phyloP scores from a whole-genome alignment of 2,113 vertebrate species.

The Oenanthe oenanthe region DNA sequence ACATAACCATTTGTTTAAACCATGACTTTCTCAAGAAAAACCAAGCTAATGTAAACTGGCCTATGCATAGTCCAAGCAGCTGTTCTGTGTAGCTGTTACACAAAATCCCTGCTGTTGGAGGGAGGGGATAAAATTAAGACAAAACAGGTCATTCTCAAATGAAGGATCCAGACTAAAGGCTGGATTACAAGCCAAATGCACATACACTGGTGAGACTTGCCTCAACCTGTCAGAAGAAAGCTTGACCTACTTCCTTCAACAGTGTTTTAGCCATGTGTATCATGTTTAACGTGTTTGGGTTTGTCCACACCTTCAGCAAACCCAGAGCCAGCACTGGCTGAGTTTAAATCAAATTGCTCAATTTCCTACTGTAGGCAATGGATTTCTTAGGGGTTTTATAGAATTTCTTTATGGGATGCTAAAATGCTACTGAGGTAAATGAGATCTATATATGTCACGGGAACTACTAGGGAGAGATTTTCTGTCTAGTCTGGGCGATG shows the following conservation, averaged over 20 bases:
- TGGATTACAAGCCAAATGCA: neutral
- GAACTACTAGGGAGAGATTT: neutral
- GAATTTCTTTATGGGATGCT: neutral
- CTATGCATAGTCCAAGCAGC: conserved; percentile 72
- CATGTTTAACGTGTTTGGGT: neutral
- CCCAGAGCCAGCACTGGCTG: neutral
- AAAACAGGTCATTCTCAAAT: conserved; percentile 58
- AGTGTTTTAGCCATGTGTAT: neutral
- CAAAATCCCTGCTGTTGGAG: conserved; percentile 8
- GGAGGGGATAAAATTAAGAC: conserved; percentile 46
- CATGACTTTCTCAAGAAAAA: conserved; percentile 83
- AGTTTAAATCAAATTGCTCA: neutral
- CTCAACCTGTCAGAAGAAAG: neutral
- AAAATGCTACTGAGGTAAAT: neutral
- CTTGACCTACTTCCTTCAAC: neutral
- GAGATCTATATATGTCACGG: neutral
- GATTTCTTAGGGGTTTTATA: neutral
- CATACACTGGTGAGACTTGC: neutral
- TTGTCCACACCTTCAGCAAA: conserved; percentile 9
- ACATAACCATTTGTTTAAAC: conserved; percentile 86
- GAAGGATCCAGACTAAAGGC: conserved; percentile 25
- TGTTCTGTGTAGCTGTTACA: conserved; percentile 72
- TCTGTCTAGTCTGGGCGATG: neutral
- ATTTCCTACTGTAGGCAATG: neutral
- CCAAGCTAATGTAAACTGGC: conserved; percentile 79